Base-by-base conservation (phyloP, 2,888 invertebrate genomes). In the Drosophila koepferae region DNA sequence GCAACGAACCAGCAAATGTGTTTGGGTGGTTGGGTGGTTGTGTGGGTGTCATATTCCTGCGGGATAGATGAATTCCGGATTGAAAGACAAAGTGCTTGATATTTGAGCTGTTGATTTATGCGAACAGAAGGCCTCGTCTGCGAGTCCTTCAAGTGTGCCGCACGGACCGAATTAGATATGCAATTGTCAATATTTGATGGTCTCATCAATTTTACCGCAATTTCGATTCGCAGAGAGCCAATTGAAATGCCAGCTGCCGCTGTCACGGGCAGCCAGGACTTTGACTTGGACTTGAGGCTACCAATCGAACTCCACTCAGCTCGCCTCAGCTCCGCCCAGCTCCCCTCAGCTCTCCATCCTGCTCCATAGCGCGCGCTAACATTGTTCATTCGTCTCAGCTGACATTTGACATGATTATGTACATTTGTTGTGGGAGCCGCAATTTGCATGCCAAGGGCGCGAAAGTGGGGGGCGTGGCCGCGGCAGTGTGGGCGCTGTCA, bases 341-440 rank as follows among this genome's bases (percentile, higher is more conserved):
- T 28, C 28, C 28, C 6, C 6, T 6, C 7, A 23, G 23, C 16
- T 28, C 28, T 6, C 6, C 28, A 28, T 6, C 28, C 6, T 28
- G 14, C 38, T 16, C 16, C 38, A 2, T 1, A n/a, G n/a, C 2
- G 16, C 38, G 38, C 38, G 38, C 28, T 31, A 31, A 9, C 20
- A 8, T 23, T 38, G 28, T 64, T 64, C 64, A 68, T 80, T 80
- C 89, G 77, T 80, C 77, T 72, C 72, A 61, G 67, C 86, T 86
- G 90, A 88, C 85, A 86, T 88, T 88, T 86, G 90, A 86, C 85
- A 88, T 86, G 90, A 86, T 86, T 86, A 86, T 88, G 86, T 87
- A 85, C 83, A 87, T 85, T 85, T 85, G 84, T 85, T 79, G 66
- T 80, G 72, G 67, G 48, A 54, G 80, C 62, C 75, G 71, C 79